A percentile compares a stretch with the other conserved stretches of the same genome.
phyloP scores from a whole-genome alignment of 2,888 invertebrate species.

The Lymantria monacha region DNA sequence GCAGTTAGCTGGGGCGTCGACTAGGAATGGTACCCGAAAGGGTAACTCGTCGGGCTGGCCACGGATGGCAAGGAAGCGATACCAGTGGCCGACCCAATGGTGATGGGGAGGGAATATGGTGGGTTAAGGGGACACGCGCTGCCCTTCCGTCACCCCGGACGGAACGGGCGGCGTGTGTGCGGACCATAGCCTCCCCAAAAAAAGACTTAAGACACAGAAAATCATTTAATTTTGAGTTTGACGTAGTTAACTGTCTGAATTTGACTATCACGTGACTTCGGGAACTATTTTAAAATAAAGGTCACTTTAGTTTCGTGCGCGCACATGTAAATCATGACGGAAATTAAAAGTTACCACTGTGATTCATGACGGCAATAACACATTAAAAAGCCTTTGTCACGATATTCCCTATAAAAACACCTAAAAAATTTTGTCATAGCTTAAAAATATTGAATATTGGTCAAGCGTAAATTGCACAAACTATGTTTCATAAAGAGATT shows the following conservation, averaged over 20 bases:
- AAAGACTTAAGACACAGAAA: no score
- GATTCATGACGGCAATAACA: constrained; percentile 18
- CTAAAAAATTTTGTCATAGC: constrained; percentile 3
- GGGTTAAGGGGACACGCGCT: no score
- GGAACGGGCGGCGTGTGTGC: no score
- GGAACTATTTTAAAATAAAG: constrained; percentile 3
- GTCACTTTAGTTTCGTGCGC: constrained; percentile 13
- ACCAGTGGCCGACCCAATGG: no score
- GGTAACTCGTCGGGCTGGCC: no score
- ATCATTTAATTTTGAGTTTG: no score
- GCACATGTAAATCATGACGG: constrained; percentile 10
- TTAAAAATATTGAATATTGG: neutral
- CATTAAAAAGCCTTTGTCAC: constrained; percentile 24
- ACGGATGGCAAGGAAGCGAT: no score
- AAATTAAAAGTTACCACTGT: constrained; percentile 29
- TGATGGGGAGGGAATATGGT: no score
- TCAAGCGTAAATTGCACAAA: neutral
- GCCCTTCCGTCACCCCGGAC: no score
- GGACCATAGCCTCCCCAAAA: no score
- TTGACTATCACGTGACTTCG: neutral
- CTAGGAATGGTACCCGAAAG: no score
- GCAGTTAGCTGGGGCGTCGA: no score
- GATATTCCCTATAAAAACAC: constrained; percentile 18
- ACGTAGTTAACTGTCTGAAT: neutral
- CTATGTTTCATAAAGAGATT: neutral